Base-by-base conservation (phyloP, 2,797 vertebrate genomes). In the Crax fasciolata region DNA sequence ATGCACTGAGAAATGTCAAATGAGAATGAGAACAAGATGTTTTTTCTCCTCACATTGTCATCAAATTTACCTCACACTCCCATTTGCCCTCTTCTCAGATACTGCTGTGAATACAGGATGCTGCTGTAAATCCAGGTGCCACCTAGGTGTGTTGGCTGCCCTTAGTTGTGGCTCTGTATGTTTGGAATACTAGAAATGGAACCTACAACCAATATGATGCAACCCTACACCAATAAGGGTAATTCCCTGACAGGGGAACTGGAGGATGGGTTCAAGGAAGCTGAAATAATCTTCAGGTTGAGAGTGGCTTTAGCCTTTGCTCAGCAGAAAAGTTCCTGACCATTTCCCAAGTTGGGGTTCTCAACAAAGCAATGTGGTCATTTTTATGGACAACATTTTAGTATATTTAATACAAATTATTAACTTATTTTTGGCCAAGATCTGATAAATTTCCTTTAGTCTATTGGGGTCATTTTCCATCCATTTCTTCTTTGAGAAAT, bases 311-410 rank as follows among this genome's bases (percentile, higher is more conserved):
- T 27, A 62, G 32, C 17, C 23, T 54, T 11, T 2, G 4, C 27
- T 85, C 25, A 76, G 15, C 32, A 89, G 57, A 82, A 87, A 59
- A 20, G 14, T 30, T 41, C 30, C 48, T 61, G 52, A 39, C 27
- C 13, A 3, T 66, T 67, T 87, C 44, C 35, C 61, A 80, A 39
- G 28, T 30, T 2, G 13, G 32, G 16, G 32, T 41, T 87, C 49
- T 79, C 68, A 63, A 4, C 39, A 84, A 90, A 78, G 2, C 3
- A 23, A n/a, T 0, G 0, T 1, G 2, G 52, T 71, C 0, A 8
- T 51, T 89, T 93, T 76, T 52, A 72, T 41, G 82, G 32, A 30
- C 58, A 41, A 27, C 5, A 32, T 13, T 41, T 87, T 54, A 73
- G 30, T 41, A 6, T 19, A 65, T 54, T 84, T 49, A 86, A 46